These are phyloP conservation scores for Aphelinus certus DNA, from an alignment of 1,140 invertebrate genomes.

Conservation along the genomic window DNA sequence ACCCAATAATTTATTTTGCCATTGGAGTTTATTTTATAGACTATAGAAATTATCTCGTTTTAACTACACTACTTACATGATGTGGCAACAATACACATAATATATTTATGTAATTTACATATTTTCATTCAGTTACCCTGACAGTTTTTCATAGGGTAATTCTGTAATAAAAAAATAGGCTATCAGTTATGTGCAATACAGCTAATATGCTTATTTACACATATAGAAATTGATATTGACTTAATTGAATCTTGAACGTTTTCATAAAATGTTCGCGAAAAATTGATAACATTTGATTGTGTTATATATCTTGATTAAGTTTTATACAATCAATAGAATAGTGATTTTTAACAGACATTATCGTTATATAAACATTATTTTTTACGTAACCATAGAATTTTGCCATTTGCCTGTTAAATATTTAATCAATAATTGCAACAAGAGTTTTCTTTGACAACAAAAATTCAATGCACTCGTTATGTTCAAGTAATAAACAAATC, in stretches of 20 bases:
- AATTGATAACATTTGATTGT: slow-evolving; percentile 33
- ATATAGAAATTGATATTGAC: slow-evolving; percentile 30
- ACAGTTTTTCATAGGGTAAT: slow-evolving; percentile 28
- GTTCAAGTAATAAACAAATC: slow-evolving; percentile 12
- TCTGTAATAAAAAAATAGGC: slow-evolving; percentile 37
- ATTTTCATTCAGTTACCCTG: slow-evolving; percentile 53
- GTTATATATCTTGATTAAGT: slow-evolving; percentile 11
- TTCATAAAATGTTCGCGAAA: slow-evolving; percentile 36
- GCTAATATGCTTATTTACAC: slow-evolving; percentile 30
- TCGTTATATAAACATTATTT: slow-evolving; percentile 5
- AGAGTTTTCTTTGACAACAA: slow-evolving; percentile 12
- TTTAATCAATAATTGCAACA: slow-evolving; percentile 13
- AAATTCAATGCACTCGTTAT: slow-evolving; percentile 14
- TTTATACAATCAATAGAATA: slow-evolving; percentile 39
- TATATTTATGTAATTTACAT: slow-evolving; percentile 52
- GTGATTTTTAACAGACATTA: slow-evolving; percentile 24
- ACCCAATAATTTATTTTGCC: slow-evolving; percentile 56
- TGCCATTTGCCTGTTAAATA: not conserved
- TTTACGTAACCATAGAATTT: slow-evolving; percentile 22
- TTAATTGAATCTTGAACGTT: slow-evolving; percentile 34
- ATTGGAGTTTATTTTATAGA: slow-evolving; percentile 39
- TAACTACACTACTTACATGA: slow-evolving; percentile 55
- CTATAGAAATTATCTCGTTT: slow-evolving; percentile 42
- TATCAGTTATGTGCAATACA: slow-evolving; percentile 27
- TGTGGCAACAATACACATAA: slow-evolving; percentile 43